Conservation (phyloP, 2,888 invertebrate species). For the Alloplasta piceator region DNA sequence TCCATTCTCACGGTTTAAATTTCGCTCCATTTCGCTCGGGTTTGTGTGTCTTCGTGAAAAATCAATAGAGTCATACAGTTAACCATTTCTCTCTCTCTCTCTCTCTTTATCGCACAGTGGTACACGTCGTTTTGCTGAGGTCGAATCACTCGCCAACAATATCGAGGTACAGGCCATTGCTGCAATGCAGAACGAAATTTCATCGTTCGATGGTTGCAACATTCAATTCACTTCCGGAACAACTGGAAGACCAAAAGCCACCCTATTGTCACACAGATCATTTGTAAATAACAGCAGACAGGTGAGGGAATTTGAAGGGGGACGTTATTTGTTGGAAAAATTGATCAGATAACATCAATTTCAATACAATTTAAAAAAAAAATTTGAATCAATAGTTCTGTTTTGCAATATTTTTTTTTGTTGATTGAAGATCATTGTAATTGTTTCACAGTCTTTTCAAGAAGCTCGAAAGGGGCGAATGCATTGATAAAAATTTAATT, state of each 20-base stretch:
- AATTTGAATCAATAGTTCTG: no score
- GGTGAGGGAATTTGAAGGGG: slow-evolving; percentile 80
- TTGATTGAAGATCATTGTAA: background rate
- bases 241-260: slow-evolving; percentile 92
- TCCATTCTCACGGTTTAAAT: slow-evolving; percentile 52
- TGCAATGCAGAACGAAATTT: slow-evolving; percentile 85
- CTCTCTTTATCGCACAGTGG: slow-evolving; percentile 77
- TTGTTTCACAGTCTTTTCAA: slow-evolving; percentile 1
- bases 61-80: slow-evolving; percentile 53
- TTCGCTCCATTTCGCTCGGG: background rate
- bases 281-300: slow-evolving; percentile 91
- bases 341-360: no score
- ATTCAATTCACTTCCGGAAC: slow-evolving; percentile 95
- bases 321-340: background rate
- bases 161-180: slow-evolving; percentile 80
- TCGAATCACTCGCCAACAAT: slow-evolving; percentile 79
- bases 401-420: background rate
- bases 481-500: background rate
- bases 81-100: slow-evolving; percentile 14
- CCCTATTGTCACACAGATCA: slow-evolving; percentile 88
- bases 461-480: background rate
- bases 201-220: slow-evolving; percentile 89
- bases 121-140: slow-evolving; percentile 82
- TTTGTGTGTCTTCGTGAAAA: slow-evolving; percentile 11
- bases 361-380: no score